Evolutionary conservation across 2,888 invertebrate genomes (phyloP).

Genomic region (Dryobota labecula): DNA sequence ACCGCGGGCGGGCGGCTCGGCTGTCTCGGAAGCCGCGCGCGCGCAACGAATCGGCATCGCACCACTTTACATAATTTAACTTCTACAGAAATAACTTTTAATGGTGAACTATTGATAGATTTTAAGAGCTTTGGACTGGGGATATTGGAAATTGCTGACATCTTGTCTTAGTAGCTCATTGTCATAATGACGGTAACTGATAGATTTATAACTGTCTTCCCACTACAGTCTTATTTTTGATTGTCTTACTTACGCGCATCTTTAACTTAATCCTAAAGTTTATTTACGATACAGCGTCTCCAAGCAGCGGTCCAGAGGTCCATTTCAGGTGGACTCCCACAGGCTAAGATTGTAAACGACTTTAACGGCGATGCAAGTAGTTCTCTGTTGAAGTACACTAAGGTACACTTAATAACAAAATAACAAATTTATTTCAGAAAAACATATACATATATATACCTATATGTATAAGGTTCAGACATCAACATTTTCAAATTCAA

Average conservation of each 20-base stretch:
- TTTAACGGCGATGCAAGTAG: background rate
- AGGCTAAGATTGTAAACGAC: background rate
- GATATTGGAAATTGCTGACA: constrained; percentile 9
- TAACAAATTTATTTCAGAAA: too few relatives aligned
- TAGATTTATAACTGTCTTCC: background rate
- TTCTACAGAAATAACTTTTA: constrained; percentile 48
- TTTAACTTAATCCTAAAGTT: background rate
- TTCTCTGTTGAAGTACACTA: too few relatives aligned
- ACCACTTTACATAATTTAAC: constrained; percentile 61
- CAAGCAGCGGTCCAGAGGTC: background rate
- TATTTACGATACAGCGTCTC: background rate
- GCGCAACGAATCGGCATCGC: constrained; percentile 67
- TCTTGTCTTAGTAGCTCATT: constrained; percentile 18
- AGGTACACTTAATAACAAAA: too few relatives aligned
- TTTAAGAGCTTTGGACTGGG: constrained; percentile 31
- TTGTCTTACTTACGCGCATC: too few relatives aligned
- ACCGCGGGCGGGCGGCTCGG: constrained; percentile 54
- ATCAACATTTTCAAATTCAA: too few relatives aligned
- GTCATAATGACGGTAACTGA: background rate
- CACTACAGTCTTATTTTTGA: background rate
- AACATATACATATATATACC: too few relatives aligned
- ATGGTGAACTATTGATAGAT: constrained; percentile 41
- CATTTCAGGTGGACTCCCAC: background rate
- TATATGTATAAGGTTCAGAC: too few relatives aligned
- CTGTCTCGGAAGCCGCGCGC: constrained; percentile 67